phyloP scores from a whole-genome alignment of 2,113 vertebrate species.

The Phyllopteryx taeniolatus region DNA sequence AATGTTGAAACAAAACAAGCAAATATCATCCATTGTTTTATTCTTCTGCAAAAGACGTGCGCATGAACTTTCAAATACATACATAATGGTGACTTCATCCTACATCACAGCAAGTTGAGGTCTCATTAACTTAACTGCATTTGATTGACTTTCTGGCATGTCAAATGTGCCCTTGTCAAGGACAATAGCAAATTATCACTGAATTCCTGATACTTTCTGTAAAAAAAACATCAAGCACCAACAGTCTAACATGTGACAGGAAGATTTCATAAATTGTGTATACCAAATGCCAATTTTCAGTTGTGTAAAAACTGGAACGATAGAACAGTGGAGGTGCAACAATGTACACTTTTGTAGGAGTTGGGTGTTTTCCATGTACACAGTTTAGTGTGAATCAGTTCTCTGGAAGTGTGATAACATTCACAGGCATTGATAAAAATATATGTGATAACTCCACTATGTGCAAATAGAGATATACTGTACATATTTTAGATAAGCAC shows the following conservation, averaged over 20 bases:
- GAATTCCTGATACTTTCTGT: not conserved
- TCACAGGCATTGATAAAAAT: not conserved
- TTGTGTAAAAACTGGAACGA: not conserved
- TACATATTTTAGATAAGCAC: slow-evolving; percentile 26
- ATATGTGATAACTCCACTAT: slow-evolving; percentile 14
- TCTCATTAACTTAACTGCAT: no score
- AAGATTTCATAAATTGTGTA: not conserved
- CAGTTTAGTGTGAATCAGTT: slow-evolving; percentile 2
- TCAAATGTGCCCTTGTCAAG: not conserved
- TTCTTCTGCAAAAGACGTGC: no score
- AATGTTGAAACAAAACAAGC: no score
- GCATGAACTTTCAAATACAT: no score
- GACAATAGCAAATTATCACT: not conserved
- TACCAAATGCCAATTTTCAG: not conserved
- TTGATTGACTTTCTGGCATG: no score
- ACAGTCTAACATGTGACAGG: not conserved
- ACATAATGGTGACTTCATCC: no score
- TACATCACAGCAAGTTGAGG: no score
- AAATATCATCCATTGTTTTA: no score
- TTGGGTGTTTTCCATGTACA: not conserved
- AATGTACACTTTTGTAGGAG: not conserved
- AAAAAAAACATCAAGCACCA: not conserved
- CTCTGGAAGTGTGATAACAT: slow-evolving; percentile 1
- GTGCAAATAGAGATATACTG: slow-evolving; percentile 23
- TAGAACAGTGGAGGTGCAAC: not conserved